These are phyloP conservation scores for Kryptolebias marmoratus DNA, from an alignment of 2,113 vertebrate genomes.

Conservation along the genomic window DNA sequence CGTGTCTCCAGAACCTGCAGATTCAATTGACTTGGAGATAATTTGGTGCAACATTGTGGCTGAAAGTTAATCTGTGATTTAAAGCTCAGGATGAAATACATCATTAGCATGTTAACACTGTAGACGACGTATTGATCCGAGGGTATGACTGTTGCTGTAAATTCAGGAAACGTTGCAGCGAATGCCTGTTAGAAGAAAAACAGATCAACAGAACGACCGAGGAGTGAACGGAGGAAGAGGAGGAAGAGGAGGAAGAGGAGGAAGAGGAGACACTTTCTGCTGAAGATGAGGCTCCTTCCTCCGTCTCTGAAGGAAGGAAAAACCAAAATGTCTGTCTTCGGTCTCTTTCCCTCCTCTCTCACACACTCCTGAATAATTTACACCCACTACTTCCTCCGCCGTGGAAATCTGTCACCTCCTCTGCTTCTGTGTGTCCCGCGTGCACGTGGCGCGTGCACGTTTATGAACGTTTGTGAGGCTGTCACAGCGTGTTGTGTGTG, in stretches of 20 bases:
- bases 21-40: neutral
- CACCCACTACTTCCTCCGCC: constrained; percentile 36
- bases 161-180: neutral
- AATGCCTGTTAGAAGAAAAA: neutral
- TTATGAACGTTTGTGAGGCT: neutral
- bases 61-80: neutral
- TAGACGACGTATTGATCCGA: neutral
- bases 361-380: constrained; percentile 58
- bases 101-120: neutral
- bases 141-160: neutral
- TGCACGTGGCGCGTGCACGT: neutral
- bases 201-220: neutral
- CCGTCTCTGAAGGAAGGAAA: neutral
- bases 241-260: neutral
- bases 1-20: neutral
- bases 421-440: constrained; percentile 5
- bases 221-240: neutral
- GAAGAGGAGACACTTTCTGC: neutral
- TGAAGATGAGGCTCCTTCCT: too few relatives aligned
- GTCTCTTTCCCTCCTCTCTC: constrained; percentile 4
- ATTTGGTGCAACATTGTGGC: too few relatives aligned
- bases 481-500: neutral
- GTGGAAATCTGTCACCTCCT: constrained; percentile 46
- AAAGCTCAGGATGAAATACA: neutral
- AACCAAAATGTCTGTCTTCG: neutral